Base-by-base conservation (phyloP, 2,113 vertebrate species). In the Nibea albiflora region DNA sequence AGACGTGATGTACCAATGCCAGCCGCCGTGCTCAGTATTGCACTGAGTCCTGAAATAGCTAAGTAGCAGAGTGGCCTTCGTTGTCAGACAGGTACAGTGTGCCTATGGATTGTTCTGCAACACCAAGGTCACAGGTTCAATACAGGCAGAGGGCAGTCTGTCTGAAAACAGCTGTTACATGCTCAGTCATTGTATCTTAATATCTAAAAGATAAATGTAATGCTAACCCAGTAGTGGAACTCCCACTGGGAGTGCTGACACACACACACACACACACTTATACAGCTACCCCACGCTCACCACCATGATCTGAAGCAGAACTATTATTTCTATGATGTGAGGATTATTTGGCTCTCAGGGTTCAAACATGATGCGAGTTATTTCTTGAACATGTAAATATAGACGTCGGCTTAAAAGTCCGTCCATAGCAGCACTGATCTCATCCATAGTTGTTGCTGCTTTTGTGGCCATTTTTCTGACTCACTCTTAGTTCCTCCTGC, bases 161-260 rank as follows among this genome's bases (percentile, higher is more conserved):
- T 70, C 56, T 35, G 56, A 22, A 52, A 78, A 54, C 82, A 15
- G 72, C 75, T 78, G 74, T 54, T n/a, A 69, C 76, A 7, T 31
- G 52, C 81, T 53, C 64, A 58, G 67, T 88, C 81, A 78, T 66
- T 62, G 46, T 50, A 20, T 71, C 56, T 73, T 60, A 63, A 81
- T 82, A 73, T 54, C 26, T 86, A 31, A 86, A 86, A 84, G 68
- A 79, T 76, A 73, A 76, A 89, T 83, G 67, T 58, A 81, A 78
- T 69, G 62, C 56, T 78, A 86, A 84, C 88, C 73, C 58, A 50
- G 62, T 11, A 20, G 50, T 80, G 74, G 39, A 62, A 50, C 60
- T 86, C 89, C 85, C 81, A 67, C 20, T 73, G 83, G 81, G 85
- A 78, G 54, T 52, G 35, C 72, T 68, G 4, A 46, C 63, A 76